phyloP scores from a whole-genome alignment of 2,113 vertebrate species.

The Anarrhichthys ocellatus region DNA sequence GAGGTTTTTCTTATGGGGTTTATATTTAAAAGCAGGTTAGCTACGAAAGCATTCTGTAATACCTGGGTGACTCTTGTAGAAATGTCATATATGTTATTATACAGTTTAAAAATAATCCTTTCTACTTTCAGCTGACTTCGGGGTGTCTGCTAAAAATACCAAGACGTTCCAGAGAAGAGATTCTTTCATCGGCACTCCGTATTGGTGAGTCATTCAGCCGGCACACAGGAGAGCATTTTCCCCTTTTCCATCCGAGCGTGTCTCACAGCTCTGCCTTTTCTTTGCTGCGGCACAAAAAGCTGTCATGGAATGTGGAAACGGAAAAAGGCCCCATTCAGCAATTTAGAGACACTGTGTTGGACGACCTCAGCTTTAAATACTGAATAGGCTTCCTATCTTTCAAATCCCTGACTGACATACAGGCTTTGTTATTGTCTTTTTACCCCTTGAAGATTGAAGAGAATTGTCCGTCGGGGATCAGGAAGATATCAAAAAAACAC shows the following conservation, averaged over 20 bases:
- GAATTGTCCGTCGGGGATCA: background rate
- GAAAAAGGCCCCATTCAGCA: slow-evolving; percentile 21
- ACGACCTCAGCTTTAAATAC: slow-evolving; percentile 12
- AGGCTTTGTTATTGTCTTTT: background rate
- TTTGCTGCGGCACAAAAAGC: background rate
- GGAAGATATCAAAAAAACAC: background rate
- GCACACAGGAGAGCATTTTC: slow-evolving; percentile 31
- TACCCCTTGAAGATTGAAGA: background rate
- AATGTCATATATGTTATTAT: background rate
- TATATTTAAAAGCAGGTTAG: slow-evolving; percentile 14
- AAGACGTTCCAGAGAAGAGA: slow-evolving; percentile 97
- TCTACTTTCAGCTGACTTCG: slow-evolving; percentile 95
- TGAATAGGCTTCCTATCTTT: slow-evolving; percentile 2
- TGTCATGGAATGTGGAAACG: slow-evolving; percentile 8
- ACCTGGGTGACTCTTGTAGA: background rate
- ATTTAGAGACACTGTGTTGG: slow-evolving; percentile 7
- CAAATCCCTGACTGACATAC: background rate
- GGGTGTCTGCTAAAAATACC: slow-evolving; percentile 98
- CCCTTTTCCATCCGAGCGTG: background rate
- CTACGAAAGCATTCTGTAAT: background rate
- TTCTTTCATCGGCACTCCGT: slow-evolving; percentile 98
- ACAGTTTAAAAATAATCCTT: slow-evolving; percentile 51
- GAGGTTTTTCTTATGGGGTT: background rate
- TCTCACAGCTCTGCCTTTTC: slow-evolving; percentile 19
- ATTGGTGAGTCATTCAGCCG: slow-evolving; percentile 91